Evolutionary conservation across 2,113 vertebrate genomes (phyloP), one percentile per base, ranked within the genome.

Genomic region (Pholis gunnellus): DNA sequence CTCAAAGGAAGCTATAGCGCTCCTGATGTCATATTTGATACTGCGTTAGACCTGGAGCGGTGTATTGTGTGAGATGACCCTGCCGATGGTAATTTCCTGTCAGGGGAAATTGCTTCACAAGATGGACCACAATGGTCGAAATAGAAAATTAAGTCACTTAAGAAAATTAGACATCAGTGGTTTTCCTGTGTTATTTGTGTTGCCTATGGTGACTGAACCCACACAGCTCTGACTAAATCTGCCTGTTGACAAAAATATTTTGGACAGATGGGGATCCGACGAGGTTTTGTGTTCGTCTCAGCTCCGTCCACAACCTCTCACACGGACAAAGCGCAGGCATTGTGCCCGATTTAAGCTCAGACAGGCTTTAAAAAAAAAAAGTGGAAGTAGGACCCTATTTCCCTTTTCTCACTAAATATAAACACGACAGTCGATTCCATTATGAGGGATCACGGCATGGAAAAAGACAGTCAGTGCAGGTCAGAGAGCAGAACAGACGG

Each of bases 351-450:
- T 94, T 94, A 90, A 93, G 82, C 89, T 85, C 81, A 89, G 78
- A 89, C 65, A 25, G 44, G 77, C 48, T 79, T 34, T 72, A 60
- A 79, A 79, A 85, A 86, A 87, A 91, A 91, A 92, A 92, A 84
- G 91, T 92, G 93, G 93, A 94, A 94, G 93, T 93, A 80, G 84
- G 83, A 89, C 57, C 78, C 86, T 86, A 25, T 93, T 91, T 88
- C 87, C 85, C 74, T 88, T 87, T 93, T 93, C 94, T 75, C 82
- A 94, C 94, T 95, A 97, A 98, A 97, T 97, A 97, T 97, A 96
- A 95, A 94, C 91, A 94, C 88, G 80, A 98, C 97, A 99, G 97
- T 97, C 93, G 93, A 95, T 92, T 94, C 97, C 96, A 96, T 99
- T 96, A 97, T 96, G 94, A 95, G 94, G 81, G 91, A 93, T 90